Percentiles rank a stretch among this genome's conserved stretches.
These are phyloP conservation scores for Callocephalon fimbriatum DNA, from an alignment of 2,113 vertebrate species.

Conservation along the genomic window DNA sequence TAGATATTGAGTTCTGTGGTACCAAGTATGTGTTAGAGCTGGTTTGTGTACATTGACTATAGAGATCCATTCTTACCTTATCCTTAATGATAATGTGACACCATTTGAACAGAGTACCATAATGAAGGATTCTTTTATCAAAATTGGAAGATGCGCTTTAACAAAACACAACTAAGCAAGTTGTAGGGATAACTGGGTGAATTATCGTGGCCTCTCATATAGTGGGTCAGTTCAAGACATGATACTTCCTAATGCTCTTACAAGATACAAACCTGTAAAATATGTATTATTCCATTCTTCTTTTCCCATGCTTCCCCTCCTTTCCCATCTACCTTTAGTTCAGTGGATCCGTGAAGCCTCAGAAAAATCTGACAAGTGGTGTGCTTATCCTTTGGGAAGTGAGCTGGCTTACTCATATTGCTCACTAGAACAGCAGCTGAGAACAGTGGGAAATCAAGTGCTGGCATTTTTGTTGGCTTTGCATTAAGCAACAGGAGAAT, in stretches of 20 bases:
- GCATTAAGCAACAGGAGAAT: not conserved
- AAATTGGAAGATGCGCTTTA: not conserved
- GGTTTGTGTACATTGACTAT: not conserved
- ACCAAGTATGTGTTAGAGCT: not conserved
- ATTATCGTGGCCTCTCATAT: not conserved
- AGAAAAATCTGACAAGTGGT: not conserved
- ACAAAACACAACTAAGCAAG: not conserved
- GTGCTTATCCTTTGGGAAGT: not conserved
- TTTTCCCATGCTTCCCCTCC: not conserved
- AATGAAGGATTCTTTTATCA: not conserved
- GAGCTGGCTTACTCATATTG: not conserved
- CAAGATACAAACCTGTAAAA: not conserved
- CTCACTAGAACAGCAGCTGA: not conserved
- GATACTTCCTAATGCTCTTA: not conserved
- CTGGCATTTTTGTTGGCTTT: not conserved
- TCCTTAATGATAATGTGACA: not conserved
- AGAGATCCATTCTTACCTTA: not conserved
- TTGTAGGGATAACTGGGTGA: not conserved
- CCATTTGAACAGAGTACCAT: not conserved
- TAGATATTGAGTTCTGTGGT: not conserved
- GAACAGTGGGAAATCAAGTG: conserved; percentile 1
- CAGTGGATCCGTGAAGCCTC: not conserved
- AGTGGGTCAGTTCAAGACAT: not conserved
- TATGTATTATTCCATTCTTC: not conserved
- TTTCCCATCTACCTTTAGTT: not conserved